Base-by-base conservation (phyloP, 1,140 invertebrate genomes). In the Camponotus vicinus region DNA sequence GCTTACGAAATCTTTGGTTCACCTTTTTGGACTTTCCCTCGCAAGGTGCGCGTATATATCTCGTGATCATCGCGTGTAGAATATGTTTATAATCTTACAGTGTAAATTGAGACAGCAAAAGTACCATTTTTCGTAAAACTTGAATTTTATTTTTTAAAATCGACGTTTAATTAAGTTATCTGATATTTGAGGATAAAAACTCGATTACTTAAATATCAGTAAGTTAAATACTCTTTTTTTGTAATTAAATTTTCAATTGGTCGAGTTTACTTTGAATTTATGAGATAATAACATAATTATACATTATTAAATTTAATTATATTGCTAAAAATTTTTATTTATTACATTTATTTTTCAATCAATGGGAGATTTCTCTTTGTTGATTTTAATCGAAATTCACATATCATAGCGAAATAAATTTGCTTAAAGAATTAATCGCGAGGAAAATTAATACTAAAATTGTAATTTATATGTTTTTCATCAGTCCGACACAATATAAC, bases 181-280 rank as follows among this genome's bases (percentile, higher is more conserved):
- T 4, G 13, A 4, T 52, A 15, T 57, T 40, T 32, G 3, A 21
- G 27, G n/a, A 4, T 18, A 55, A 32, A 73, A 57, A 57, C 9
- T 55, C 9, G 18, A 73, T 73, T 9, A 21, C 37, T 71, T 13
- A 21, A 37, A 63, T 21, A 37, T n/a, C 13, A 76, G 0, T 13
- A 32, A 15, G 27, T 27, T 27, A 32, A 59, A 15, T 61, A 8
- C 21, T 57, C 18, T 57, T 18, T 18, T 40, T 61, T 13, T 55
- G 37, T 27, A 4, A 75, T 27, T 76, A 27, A 76, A 27, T 76
- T 61, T 27, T 73, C 21, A 57, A 15, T 73, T 57, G 9, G n/a
- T 21, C n/a, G 34, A n/a, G 34, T 32, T 18, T 61, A 27, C 1
- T 42, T 76, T 11, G 42, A 61, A 15, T 18, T 6, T 27, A 6